A percentile compares a stretch with the other conserved stretches of the same genome.
These are phyloP conservation scores for Xenopus petersii DNA, from an alignment of 2,797 vertebrate genomes.

Conservation along the genomic window DNA sequence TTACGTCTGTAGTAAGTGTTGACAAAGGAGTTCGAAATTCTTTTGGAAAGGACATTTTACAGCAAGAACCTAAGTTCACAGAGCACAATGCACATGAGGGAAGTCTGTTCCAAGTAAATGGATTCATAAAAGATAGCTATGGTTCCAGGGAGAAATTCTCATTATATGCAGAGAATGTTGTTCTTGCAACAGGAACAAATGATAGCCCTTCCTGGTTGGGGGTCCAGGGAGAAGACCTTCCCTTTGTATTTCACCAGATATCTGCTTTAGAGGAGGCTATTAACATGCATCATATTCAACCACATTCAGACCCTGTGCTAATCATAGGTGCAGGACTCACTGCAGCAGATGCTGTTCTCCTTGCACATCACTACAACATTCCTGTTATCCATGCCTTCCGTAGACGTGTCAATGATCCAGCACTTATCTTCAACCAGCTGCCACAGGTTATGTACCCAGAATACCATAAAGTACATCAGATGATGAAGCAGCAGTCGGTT, in stretches of 20 bases:
- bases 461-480: slow-evolving; percentile 78
- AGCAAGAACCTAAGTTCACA: slow-evolving; percentile 8
- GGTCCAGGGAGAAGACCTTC: slow-evolving; percentile 69
- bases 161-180: slow-evolving; percentile 66
- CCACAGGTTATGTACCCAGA: slow-evolving; percentile 75
- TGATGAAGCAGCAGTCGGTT: slow-evolving; percentile 71
- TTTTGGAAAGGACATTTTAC: neutral
- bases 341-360: slow-evolving; percentile 72
- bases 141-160: slow-evolving; percentile 58
- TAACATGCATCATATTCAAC: slow-evolving; percentile 49
- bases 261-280: slow-evolving; percentile 68
- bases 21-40: neutral
- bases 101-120: slow-evolving; percentile 65
- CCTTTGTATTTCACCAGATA: slow-evolving; percentile 69
- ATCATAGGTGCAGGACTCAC: slow-evolving; percentile 75
- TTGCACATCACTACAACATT: slow-evolving; percentile 65
- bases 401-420: slow-evolving; percentile 65
- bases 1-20: slow-evolving; percentile 65
- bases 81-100: neutral
- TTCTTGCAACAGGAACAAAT: slow-evolving; percentile 70
- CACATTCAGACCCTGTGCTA: slow-evolving; percentile 67
- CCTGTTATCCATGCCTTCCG: slow-evolving; percentile 75
- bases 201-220: slow-evolving; percentile 67
- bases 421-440: slow-evolving; percentile 77
- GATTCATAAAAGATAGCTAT: slow-evolving; percentile 51